Conservation (phyloP, 2,888 invertebrate species). For the Platycnemis pennipes region DNA sequence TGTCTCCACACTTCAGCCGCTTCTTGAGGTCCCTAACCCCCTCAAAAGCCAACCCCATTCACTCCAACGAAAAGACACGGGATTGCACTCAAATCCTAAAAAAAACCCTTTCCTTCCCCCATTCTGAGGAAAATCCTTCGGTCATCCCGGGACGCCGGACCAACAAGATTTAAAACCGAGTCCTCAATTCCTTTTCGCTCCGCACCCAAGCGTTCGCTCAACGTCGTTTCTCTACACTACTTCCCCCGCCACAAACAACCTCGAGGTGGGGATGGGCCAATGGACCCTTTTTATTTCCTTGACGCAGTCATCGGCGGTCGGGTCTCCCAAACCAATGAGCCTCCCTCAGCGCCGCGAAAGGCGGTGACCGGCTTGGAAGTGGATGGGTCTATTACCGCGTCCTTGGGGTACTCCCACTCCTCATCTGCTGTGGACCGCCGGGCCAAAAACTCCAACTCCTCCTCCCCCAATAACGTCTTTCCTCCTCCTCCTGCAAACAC, state of each 20-base stretch:
- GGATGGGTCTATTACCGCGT: not conserved
- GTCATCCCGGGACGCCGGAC: conserved; percentile 36
- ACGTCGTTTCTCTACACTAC: not conserved
- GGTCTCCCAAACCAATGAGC: conserved; percentile 19
- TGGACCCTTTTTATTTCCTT: conserved; percentile 15
- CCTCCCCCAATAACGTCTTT: not conserved
- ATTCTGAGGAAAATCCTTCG: conserved; percentile 11
- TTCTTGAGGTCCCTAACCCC: not conserved
- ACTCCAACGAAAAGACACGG: conserved; percentile 13
- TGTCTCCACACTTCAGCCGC: not conserved
- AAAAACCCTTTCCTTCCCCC: not conserved
- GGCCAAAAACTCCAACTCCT: not conserved
- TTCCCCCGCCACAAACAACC: not conserved
- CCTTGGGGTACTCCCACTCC: conserved; percentile 44
- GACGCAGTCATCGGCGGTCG: not conserved
- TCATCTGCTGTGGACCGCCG: not conserved
- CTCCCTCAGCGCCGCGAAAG: not conserved
- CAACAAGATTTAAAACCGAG: conserved; percentile 37
- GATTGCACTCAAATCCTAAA: conserved; percentile 46
- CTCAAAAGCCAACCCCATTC: conserved; percentile 40
- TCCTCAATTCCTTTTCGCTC: not conserved
- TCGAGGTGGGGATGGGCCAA: not conserved
- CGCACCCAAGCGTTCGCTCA: not conserved
- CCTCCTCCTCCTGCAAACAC: not conserved
- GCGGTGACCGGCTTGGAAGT: conserved; percentile 24